phyloP scores from a whole-genome alignment of 2,888 invertebrate species.

The Choristoneura rosaceana region DNA sequence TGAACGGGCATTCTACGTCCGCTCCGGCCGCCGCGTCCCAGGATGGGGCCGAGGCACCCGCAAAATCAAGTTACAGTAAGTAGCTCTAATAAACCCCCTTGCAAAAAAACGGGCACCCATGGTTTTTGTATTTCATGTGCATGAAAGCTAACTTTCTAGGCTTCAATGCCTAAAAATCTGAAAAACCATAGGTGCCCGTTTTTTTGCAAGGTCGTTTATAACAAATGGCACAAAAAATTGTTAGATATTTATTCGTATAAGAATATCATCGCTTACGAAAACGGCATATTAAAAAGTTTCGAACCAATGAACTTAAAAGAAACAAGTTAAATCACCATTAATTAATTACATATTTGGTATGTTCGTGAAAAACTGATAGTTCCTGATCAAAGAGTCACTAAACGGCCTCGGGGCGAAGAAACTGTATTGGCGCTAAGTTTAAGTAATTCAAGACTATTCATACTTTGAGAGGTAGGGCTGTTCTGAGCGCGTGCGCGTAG shows the following conservation, averaged over 20 bases:
- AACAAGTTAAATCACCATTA: background rate
- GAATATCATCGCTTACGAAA: background rate
- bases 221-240: too few relatives aligned
- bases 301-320: background rate
- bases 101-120: too few relatives aligned
- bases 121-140: too few relatives aligned
- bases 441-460: slow-evolving; percentile 12
- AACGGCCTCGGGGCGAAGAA: slow-evolving; percentile 30
- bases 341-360: background rate
- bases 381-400: slow-evolving; percentile 14
- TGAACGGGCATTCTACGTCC: slow-evolving; percentile 58
- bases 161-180: too few relatives aligned
- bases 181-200: too few relatives aligned
- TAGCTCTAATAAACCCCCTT: too few relatives aligned
- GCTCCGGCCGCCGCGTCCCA: slow-evolving; percentile 57
- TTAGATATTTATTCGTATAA: too few relatives aligned
- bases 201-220: too few relatives aligned
- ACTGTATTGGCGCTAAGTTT: slow-evolving; percentile 13
- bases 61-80: slow-evolving; percentile 74
- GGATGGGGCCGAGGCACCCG: slow-evolving; percentile 64
- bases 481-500: slow-evolving; percentile 15
- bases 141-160: too few relatives aligned
- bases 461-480: slow-evolving; percentile 20
- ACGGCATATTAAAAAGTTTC: background rate
- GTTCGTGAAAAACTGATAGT: background rate